A percentile compares a stretch with the other conserved stretches of the same genome.
phyloP scores from a whole-genome alignment of 2,113 vertebrate species.

The Edolisoma coerulescens region DNA sequence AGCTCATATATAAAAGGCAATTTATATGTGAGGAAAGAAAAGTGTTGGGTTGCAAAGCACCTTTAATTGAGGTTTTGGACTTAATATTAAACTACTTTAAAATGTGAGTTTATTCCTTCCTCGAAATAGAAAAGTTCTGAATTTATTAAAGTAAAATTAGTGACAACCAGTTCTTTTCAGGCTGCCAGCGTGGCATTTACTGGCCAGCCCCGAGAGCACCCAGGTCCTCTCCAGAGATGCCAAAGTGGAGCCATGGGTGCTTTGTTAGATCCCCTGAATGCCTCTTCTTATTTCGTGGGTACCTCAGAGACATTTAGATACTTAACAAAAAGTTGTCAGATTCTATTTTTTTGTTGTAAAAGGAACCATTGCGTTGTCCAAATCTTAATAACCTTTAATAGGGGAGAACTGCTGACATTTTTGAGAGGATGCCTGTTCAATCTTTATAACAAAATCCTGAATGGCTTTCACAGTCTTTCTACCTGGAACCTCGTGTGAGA shows the following conservation, averaged over 20 bases:
- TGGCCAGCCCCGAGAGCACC: neutral
- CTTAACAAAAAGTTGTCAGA: neutral
- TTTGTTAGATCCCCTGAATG: neutral
- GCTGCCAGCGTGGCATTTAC: neutral
- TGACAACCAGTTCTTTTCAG: neutral
- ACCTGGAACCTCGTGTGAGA: neutral
- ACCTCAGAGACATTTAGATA: neutral
- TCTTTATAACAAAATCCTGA: neutral
- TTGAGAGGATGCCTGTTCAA: neutral
- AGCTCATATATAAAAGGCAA: neutral
- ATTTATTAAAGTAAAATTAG: neutral
- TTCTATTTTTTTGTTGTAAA: neutral
- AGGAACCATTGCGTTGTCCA: neutral
- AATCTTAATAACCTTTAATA: constrained; percentile 5
- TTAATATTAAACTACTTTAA: neutral
- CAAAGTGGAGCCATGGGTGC: neutral
- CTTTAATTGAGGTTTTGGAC: neutral
- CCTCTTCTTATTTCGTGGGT: neutral
- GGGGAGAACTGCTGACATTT: neutral
- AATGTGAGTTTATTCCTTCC: neutral
- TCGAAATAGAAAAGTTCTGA: neutral
- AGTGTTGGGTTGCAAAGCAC: neutral
- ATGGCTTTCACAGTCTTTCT: neutral
- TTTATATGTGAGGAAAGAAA: neutral
- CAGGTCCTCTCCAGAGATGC: neutral